These are phyloP conservation scores for Charadrius vociferus DNA, from an alignment of 2,113 vertebrate species.

Conservation along the genomic window DNA sequence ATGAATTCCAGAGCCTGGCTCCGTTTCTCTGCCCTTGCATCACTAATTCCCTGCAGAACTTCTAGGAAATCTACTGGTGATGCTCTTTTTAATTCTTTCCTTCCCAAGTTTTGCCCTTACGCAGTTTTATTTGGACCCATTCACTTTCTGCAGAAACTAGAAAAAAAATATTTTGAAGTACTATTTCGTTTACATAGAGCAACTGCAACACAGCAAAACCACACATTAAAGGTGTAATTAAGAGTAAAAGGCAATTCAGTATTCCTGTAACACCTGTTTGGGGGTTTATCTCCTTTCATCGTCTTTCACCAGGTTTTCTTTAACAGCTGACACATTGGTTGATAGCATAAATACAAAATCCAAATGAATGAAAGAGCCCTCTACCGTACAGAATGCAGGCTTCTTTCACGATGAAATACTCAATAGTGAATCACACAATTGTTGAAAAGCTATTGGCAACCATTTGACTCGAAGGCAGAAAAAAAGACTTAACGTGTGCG, in stretches of 20 bases:
- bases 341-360: not conserved
- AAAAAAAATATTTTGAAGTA: not conserved
- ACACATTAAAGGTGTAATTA: not conserved
- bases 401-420: not conserved
- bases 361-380: not conserved
- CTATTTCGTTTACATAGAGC: not conserved
- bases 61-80: not conserved
- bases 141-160: not conserved
- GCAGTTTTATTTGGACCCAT: not conserved
- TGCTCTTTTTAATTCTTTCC: not conserved
- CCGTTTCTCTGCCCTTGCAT: not conserved
- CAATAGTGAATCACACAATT: constrained; percentile 19
- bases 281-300: not conserved
- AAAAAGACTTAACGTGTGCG: not conserved
- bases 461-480: not conserved
- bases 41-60: not conserved
- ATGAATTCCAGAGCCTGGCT: not conserved
- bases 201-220: not conserved
- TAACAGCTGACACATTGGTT: not conserved
- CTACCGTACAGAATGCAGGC: not conserved
- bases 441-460: not conserved
- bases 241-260: not conserved
- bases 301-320: not conserved
- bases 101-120: not conserved
- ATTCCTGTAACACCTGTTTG: not conserved